Conservation (phyloP, 1,140 invertebrate genomes). For the Camponotus floridanus region DNA sequence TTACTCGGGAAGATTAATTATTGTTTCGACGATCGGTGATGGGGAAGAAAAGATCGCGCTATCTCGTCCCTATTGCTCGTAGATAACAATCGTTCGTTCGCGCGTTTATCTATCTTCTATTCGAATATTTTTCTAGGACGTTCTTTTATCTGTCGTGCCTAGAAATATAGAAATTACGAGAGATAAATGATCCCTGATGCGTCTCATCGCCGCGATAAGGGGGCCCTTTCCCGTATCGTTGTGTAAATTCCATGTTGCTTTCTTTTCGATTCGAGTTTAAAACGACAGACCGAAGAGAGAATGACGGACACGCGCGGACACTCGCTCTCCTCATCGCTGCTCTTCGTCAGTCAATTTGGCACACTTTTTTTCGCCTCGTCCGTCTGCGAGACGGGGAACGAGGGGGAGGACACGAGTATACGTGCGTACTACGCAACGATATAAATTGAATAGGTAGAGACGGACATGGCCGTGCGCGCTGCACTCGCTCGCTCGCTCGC, state of each 20-base stretch:
- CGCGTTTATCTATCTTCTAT: background rate
- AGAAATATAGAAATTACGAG: background rate
- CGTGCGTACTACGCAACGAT: constrained; percentile 81
- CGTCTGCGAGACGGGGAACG: constrained; percentile 33
- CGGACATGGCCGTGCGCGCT: constrained; percentile 72
- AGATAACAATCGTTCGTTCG: background rate
- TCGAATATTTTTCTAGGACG: background rate
- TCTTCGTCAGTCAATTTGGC: constrained; percentile 40
- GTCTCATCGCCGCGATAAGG: background rate
- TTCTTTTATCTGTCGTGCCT: background rate
- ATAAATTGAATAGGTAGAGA: constrained; percentile 85
- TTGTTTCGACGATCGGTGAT: background rate
- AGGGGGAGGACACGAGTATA: constrained; percentile 68
- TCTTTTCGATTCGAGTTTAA: background rate
- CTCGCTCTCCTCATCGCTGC: constrained; percentile 14
- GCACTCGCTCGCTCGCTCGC: constrained; percentile 75
- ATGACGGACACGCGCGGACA: background rate
- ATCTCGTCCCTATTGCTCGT: background rate
- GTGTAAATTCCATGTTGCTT: background rate
- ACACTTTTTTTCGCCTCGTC: constrained; percentile 60
- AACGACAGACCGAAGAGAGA: background rate
- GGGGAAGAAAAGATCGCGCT: background rate
- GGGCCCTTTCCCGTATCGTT: background rate
- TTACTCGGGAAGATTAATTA: constrained; percentile 20
- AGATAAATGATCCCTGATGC: background rate